Evolutionary conservation across 1,140 invertebrate genomes (phyloP).

Genomic region (Drosophila rufa): DNA sequence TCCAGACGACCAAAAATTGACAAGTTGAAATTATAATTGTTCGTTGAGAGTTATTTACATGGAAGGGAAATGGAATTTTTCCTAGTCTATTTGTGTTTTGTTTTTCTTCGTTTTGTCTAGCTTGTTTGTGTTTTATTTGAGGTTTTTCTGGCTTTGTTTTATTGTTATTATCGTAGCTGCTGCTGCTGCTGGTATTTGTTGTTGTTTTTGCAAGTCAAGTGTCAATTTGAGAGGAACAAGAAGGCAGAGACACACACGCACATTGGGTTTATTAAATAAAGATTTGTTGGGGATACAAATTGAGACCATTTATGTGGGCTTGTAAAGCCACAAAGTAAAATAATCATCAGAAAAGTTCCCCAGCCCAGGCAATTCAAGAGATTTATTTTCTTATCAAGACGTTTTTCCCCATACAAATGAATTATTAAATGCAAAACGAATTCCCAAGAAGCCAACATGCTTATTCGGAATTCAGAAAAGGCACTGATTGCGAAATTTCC

Average conservation of each 20-base stretch:
- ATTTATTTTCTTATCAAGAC: slow-evolving; percentile 3
- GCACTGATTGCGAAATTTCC: slow-evolving; percentile 8
- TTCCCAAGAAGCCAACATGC: neutral
- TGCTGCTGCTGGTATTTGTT: slow-evolving; percentile 8
- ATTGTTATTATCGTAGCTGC: slow-evolving; percentile 39
- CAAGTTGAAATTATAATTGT: neutral
- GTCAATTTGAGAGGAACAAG: slow-evolving; percentile 5
- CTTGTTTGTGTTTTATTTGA: slow-evolving; percentile 18
- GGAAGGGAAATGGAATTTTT: slow-evolving; percentile 48
- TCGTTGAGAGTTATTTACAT: too few species aligned
- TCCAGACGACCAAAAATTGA: neutral
- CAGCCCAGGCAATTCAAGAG: too few species aligned
- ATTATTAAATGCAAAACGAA: slow-evolving; percentile 13
- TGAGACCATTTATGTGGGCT: too few species aligned
- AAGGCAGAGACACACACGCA: neutral
- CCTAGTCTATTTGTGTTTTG: slow-evolving; percentile 37
- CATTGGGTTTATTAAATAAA: neutral
- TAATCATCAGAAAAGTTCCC: neutral
- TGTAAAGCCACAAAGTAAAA: neutral
- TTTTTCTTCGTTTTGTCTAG: slow-evolving; percentile 14
- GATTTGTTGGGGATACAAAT: too few species aligned
- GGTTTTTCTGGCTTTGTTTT: slow-evolving; percentile 36
- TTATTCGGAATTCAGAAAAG: neutral
- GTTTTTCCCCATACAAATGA: neutral
- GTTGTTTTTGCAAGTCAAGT: slow-evolving; percentile 25